Evolutionary conservation across 2,797 vertebrate genomes (phyloP), one percentile per base, ranked within the genome.

Genomic region (Meriones psammophilus): DNA sequence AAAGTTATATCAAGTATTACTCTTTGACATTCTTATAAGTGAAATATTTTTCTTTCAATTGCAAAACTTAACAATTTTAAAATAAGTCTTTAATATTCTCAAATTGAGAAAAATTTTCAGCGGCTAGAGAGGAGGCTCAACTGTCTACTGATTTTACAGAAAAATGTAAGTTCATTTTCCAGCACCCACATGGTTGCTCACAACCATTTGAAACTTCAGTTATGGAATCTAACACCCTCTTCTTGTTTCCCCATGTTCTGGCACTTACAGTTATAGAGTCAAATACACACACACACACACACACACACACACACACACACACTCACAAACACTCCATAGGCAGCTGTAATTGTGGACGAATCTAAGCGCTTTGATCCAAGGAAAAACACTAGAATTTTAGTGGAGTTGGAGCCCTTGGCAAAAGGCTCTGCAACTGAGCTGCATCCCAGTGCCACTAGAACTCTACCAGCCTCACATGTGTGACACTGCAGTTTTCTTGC

Each of bases 31-130:
- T 79, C 8, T 86, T 76, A 94, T 39, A 1, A 71, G 76, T 46
- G 81, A 87, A 12, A 64, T 5, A 58, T 73, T 86, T 71, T 78
- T 26, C 18, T 66, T 95, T 81, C 56, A 78, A 76, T 74, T 58
- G 0, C 33, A 78, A 94, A 92, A 95, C 39, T 28, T 39, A 95
- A 90, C 30, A 66, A 68, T 93, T 93, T 89, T 83, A 33, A 96
- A 89, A 64, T 68, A 26, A 71, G 2, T 69, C 8, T 88, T 73
- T 54, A 69, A 54, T 9, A 24, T 8, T 50, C 9, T 73, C 12
- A 50, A 39, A 71, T 36, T 71, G 8, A 71, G 66, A 71, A 78
- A 33, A n/a, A 69, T 9, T 69, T 22, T 86, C 20, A 69, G 30
- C 30, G 14, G 12, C 24, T 20, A n/a, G 68, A 73, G 8, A 1